Evolutionary conservation across 92 coral and sea anemone species (phyloP).

Genomic region (Porites cylindrica): DNA sequence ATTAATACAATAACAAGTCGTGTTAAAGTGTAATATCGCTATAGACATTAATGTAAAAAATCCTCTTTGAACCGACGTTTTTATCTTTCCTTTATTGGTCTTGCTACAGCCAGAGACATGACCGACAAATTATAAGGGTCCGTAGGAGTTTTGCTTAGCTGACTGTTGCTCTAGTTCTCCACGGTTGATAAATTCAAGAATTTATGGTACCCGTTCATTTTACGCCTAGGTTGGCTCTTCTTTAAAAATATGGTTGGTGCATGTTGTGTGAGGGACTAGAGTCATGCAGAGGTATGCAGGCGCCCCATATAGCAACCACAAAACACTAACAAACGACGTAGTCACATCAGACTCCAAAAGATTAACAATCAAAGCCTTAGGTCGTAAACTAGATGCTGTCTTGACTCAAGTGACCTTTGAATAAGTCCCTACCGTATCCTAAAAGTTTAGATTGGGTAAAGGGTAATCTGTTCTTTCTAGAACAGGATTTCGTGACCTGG

Average conservation of each 20-base stretch:
- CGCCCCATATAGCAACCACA: background rate
- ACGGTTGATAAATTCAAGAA: background rate
- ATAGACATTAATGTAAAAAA: background rate
- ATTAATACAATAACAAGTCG: background rate
- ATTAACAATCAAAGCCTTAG: background rate
- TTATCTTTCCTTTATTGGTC: too few relatives aligned
- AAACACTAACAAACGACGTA: background rate
- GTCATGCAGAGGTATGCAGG: conserved; percentile 32
- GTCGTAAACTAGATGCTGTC: background rate
- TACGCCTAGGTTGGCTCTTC: conserved; percentile 26
- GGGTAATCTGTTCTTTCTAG: background rate
- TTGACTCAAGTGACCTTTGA: background rate
- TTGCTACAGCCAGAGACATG: too few relatives aligned
- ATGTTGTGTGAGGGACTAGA: conserved; percentile 4
- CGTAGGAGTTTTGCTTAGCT: too few relatives aligned
- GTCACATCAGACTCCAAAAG: background rate
- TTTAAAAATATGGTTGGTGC: conserved; percentile 36
- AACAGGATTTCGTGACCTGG: conserved; percentile 7
- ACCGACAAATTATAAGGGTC: background rate
- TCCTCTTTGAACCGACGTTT: too few relatives aligned
- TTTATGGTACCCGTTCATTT: conserved; percentile 16
- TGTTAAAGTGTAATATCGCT: background rate
- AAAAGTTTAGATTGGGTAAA: background rate
- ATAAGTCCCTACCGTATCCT: background rate
- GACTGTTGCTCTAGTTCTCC: too few relatives aligned